phyloP scores from a whole-genome alignment of 2,888 invertebrate genomes.

The Gymnoscelis rufifasciata region DNA sequence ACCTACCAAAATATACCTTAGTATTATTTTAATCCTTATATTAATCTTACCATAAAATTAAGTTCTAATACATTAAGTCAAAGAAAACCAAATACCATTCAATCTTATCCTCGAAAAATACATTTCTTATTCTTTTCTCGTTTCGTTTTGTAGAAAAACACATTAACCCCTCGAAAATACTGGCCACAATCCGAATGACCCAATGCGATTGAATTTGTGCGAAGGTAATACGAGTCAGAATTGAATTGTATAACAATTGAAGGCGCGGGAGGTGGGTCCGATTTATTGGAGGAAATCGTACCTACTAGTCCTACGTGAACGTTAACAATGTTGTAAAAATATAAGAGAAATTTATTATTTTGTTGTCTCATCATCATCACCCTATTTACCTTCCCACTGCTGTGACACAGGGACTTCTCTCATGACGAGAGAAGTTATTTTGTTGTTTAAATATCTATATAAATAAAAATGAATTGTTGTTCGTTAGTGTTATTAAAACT shows the following conservation, averaged over 20 bases:
- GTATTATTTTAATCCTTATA: too few relatives aligned
- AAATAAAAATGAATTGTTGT: too few relatives aligned
- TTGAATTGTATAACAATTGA: constrained; percentile 51
- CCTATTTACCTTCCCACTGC: too few relatives aligned
- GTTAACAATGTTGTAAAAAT: too few relatives aligned
- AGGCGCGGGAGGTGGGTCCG: constrained; percentile 36
- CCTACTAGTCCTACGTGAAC: too few relatives aligned
- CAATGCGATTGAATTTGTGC: constrained; percentile 19
- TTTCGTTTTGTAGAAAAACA: constrained; percentile 2
- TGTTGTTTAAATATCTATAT: too few relatives aligned
- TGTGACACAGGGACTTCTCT: too few relatives aligned
- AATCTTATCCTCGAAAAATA: not conserved
- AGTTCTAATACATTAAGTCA: not conserved
- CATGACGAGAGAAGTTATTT: too few relatives aligned
- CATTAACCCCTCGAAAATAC: constrained; percentile 12
- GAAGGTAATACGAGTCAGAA: constrained; percentile 28
- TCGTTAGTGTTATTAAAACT: too few relatives aligned
- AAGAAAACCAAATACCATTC: not conserved
- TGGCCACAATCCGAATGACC: constrained; percentile 25
- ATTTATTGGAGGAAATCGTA: constrained; percentile 43
- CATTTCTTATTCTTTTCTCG: not conserved
- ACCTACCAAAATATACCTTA: too few relatives aligned
- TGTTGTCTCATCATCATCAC: too few relatives aligned
- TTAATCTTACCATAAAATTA: not conserved
- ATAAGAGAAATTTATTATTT: too few relatives aligned